Evolutionary conservation across 2,113 vertebrate genomes (phyloP).

Genomic region (Salvelinus fontinalis): DNA sequence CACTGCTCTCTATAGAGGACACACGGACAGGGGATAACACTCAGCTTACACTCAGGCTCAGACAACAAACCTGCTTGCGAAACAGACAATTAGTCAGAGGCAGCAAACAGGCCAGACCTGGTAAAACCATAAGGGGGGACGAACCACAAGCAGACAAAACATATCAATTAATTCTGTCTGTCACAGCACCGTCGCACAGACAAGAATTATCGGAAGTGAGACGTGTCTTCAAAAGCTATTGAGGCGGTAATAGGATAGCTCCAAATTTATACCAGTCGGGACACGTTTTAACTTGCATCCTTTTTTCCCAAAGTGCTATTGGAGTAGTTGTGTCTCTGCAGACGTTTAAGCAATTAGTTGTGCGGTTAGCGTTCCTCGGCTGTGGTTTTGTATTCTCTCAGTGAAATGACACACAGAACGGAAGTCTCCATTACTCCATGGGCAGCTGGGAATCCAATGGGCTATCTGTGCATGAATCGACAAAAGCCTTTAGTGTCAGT

Average conservation of each 20-base stretch:
- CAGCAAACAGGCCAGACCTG: constrained; percentile 36
- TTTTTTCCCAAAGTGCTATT: constrained; percentile 32
- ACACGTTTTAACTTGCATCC: constrained; percentile 34
- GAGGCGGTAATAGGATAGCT: constrained; percentile 54
- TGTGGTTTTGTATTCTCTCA: constrained; percentile 21
- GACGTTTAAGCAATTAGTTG: constrained; percentile 47
- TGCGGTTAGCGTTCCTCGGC: constrained; percentile 39
- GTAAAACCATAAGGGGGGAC: constrained; percentile 45
- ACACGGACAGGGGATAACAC: not conserved
- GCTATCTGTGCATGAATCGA: constrained; percentile 14
- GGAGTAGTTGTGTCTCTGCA: constrained; percentile 37
- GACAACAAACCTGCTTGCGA: constrained; percentile 41
- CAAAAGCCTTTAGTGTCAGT: constrained; percentile 16
- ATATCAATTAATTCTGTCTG: constrained; percentile 65
- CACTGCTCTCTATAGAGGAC: constrained; percentile 74
- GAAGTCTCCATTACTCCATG: constrained; percentile 39
- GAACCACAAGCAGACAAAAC: constrained; percentile 66
- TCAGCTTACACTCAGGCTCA: constrained; percentile 20
- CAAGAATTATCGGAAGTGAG: constrained; percentile 50
- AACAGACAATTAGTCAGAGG: constrained; percentile 58
- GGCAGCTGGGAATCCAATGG: constrained; percentile 19
- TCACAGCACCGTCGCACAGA: constrained; percentile 34
- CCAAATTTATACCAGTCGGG: constrained; percentile 53
- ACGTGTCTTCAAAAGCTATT: constrained; percentile 55
- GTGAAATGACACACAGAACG: constrained; percentile 42